Percentiles rank a stretch among this genome's conserved stretches.
Evolutionary conservation across 2,888 invertebrate species (phyloP).

Genomic region (Drosophila subsilvestris): DNA sequence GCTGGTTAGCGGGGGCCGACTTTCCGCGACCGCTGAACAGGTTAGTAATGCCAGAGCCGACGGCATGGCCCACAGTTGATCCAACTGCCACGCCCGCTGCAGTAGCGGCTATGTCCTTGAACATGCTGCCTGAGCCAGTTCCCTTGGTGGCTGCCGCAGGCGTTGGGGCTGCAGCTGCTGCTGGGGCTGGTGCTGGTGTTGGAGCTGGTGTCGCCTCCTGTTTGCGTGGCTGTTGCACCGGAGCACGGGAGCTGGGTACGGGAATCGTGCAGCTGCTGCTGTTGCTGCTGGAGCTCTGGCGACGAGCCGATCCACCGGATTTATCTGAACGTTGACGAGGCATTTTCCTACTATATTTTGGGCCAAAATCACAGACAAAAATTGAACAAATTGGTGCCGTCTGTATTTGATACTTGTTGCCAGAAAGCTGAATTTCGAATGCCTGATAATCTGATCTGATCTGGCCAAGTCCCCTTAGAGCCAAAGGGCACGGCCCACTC

Average conservation of each 20-base stretch:
- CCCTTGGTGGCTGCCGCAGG: constrained; percentile 46
- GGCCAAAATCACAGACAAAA: background rate
- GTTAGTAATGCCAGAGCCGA: constrained; percentile 65
- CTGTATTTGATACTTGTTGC: background rate
- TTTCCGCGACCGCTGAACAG: constrained; percentile 58
- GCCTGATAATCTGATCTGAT: background rate
- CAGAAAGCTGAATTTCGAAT: constrained; percentile 30
- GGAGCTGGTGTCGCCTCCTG: constrained; percentile 28
- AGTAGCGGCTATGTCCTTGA: constrained; percentile 71
- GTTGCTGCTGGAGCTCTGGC: constrained; percentile 20
- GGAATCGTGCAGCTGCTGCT: constrained; percentile 23
- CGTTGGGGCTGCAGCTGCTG: constrained; percentile 27
- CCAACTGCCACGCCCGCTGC: constrained; percentile 71
- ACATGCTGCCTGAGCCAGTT: constrained; percentile 50
- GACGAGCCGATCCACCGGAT: constrained; percentile 23
- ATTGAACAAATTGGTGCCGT: background rate
- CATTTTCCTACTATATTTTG: constrained; percentile 34
- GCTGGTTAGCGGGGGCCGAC: background rate
- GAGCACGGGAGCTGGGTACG: constrained; percentile 5
- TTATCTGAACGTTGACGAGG: constrained; percentile 60
- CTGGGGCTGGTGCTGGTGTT: background rate
- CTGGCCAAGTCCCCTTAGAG: background rate
- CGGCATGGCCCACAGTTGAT: constrained; percentile 70
- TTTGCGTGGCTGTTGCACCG: constrained; percentile 50
- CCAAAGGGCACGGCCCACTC: constrained; percentile 6